Evolutionary conservation across 1,140 invertebrate species (phyloP), one percentile per base, ranked within the genome.

Genomic region (Linepithema humile): DNA sequence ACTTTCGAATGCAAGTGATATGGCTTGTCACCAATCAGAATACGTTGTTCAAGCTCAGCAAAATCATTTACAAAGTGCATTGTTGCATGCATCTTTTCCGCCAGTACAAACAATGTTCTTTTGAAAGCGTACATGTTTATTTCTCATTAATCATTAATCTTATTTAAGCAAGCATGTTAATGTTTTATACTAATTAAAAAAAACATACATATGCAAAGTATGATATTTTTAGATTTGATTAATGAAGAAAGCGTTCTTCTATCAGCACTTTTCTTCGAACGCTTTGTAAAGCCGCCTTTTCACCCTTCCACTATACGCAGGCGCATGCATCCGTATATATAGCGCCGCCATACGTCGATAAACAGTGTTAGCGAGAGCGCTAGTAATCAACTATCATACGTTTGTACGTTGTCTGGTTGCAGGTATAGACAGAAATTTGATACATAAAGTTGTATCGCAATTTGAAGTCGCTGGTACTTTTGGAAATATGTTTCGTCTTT

Each of bases 401-500:
- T 29, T 20, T 12, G 5, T 32, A 9, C 15, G 50, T 35, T 15
- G n/a, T 35, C 2, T 45, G 23, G 40, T 17, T 43, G n/a, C 26
- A 67, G 9, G 26, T 45, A 0, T 17, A 15, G 50, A 73, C 50
- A 17, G 9, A 50, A 53, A 17, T 32, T 9, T 7, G 12, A 9
- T 35, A 23, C n/a, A 10, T 15, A 17, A 38, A 9, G 3, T 17
- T 7, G 17, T 62, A 38, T 5, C 5, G 12, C n/a, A n/a, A 45
- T 23, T 43, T 2, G 6, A 9, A 29, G 12, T 15, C 20, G 9
- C 2, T 17, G 35, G 2, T 69, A 50, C 2, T 55, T 84, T 2
- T 3, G 3, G 12, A 23, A 89, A 85, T 53, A 92, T 92, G 91
- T 85, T 83, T 62, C 86, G 88, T 7, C 3, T 88, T 38, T 15